Conservation (phyloP, 2,888 invertebrate genomes). For the Griposia aprilina region DNA sequence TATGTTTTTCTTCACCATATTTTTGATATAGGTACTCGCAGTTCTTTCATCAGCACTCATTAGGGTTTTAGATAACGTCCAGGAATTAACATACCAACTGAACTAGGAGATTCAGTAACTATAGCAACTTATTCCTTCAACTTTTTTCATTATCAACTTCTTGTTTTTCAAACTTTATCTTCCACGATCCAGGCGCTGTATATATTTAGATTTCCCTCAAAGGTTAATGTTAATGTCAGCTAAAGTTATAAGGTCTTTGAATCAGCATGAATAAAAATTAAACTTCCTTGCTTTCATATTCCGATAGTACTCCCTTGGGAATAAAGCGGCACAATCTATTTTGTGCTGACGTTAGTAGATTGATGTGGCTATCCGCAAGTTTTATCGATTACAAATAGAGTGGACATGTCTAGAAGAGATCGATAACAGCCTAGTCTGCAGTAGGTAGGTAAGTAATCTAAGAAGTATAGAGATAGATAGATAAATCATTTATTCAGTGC, state of each 20-base stretch:
- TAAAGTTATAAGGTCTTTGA: not conserved
- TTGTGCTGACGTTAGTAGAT: constrained; percentile 24
- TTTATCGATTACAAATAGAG: constrained; percentile 36
- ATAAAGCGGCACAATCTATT: constrained; percentile 30
- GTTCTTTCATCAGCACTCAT: not conserved
- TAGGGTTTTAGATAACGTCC: not conserved
- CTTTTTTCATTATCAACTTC: constrained; percentile 30
- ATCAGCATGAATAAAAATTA: constrained; percentile 2
- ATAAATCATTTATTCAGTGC: no score
- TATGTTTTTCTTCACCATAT: not conserved
- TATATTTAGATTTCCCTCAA: constrained; percentile 25
- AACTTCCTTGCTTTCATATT: not conserved
- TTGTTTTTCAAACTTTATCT: constrained; percentile 13
- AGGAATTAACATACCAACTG: not conserved
- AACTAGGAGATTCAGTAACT: not conserved
- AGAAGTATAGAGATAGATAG: not conserved
- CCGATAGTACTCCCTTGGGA: not conserved
- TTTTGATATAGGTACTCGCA: not conserved
- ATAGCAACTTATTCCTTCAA: not conserved
- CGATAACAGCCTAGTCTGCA: not conserved
- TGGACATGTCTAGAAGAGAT: not conserved
- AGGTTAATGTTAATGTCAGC: constrained; percentile 19
- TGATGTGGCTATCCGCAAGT: constrained; percentile 23
- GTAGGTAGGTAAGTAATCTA: not conserved
- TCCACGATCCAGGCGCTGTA: not conserved